phyloP scores from a whole-genome alignment of 2,113 vertebrate species.

The Phaethornis superciliosus region DNA sequence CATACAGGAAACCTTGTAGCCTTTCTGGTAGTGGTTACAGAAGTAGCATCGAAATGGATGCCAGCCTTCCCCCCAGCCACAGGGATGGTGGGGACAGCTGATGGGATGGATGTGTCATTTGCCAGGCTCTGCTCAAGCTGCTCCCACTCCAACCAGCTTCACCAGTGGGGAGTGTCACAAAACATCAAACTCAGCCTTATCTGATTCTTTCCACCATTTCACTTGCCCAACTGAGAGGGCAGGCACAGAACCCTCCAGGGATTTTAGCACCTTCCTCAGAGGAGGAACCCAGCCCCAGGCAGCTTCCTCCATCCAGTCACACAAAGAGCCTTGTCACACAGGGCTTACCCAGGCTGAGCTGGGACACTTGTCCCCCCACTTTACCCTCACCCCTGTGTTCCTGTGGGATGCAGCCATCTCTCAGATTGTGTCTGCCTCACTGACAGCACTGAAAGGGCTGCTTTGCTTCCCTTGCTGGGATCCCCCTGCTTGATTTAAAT shows the following conservation, averaged over 20 bases:
- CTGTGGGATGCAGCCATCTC: not conserved
- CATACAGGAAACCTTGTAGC: not conserved
- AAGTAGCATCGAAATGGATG: accelerated
- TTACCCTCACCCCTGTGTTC: accelerated
- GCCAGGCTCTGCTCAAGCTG: not conserved
- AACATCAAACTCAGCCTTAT: not conserved
- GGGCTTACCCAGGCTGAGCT: accelerated
- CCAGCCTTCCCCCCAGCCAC: accelerated
- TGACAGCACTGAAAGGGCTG: not conserved
- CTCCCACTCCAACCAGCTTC: not conserved
- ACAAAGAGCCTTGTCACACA: too few species aligned
- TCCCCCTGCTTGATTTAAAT: not conserved
- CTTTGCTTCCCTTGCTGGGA: not conserved
- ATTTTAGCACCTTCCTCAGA: not conserved
- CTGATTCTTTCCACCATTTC: not conserved
- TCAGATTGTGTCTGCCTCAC: not conserved
- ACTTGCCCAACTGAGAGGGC: not conserved
- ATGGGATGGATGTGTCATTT: not conserved
- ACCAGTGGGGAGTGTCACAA: not conserved
- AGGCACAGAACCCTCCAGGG: not conserved
- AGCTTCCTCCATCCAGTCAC: not conserved
- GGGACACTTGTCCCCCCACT: not conserved
- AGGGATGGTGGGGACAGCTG: accelerated
- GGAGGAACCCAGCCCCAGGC: not conserved
- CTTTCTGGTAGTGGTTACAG: not conserved